Percentiles rank a stretch among this genome's conserved stretches.
Evolutionary conservation across 2,113 vertebrate genomes (phyloP).

Genomic region (Chamaea fasciata): DNA sequence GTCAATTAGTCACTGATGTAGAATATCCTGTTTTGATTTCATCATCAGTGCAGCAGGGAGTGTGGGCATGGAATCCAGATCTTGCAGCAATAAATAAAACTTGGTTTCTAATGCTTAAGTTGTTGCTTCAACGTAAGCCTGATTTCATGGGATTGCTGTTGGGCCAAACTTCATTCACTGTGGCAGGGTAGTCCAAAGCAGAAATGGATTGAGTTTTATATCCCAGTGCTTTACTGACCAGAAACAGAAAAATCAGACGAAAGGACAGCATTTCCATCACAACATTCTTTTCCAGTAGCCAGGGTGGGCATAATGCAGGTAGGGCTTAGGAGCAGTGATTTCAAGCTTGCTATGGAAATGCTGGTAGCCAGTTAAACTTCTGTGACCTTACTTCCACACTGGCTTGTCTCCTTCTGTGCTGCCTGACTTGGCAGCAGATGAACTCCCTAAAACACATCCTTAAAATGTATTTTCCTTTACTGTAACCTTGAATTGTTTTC

Average conservation of each 20-base stretch:
- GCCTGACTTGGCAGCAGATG: conserved; percentile 2
- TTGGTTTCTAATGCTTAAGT: background rate
- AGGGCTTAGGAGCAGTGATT: background rate
- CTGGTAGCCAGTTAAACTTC: background rate
- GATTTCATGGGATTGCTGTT: background rate
- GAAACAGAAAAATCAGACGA: background rate
- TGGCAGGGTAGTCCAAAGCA: background rate
- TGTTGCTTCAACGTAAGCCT: background rate
- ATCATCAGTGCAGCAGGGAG: background rate
- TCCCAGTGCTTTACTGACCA: background rate
- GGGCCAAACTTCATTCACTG: background rate
- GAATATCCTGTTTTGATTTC: conserved; percentile 10
- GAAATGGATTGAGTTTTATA: background rate
- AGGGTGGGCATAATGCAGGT: background rate
- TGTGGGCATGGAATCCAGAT: background rate
- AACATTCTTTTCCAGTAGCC: background rate
- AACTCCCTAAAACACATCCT: background rate
- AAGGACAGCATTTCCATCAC: background rate
- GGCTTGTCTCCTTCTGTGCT: background rate
- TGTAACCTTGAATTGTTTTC: conserved; percentile 5
- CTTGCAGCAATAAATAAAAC: background rate
- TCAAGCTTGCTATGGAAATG: background rate
- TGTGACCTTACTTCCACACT: background rate
- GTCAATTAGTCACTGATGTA: conserved; percentile 32
- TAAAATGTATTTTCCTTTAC: conserved; percentile 1